Percentiles rank a stretch among this genome's conserved stretches.
Conservation (phyloP, 2,797 vertebrate genomes). For the Pachyuromys duprasi region DNA sequence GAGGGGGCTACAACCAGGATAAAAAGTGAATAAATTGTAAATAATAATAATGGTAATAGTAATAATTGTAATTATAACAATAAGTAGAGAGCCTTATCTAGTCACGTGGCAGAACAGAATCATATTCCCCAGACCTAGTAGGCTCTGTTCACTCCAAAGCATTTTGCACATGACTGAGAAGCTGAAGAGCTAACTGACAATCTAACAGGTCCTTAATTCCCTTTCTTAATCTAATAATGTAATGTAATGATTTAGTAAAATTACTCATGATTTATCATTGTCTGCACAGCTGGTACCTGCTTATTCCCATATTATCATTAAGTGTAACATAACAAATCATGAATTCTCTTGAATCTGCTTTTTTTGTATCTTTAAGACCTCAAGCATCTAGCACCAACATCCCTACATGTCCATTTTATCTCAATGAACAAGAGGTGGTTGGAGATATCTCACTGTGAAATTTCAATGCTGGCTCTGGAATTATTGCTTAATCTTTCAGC, state of each 20-base stretch:
- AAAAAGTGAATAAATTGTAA: no score
- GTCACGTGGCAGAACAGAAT: not conserved
- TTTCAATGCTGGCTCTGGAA: not conserved
- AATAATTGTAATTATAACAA: no score
- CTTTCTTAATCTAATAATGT: not conserved
- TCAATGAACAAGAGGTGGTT: not conserved
- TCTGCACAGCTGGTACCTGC: not conserved
- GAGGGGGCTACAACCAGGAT: no score
- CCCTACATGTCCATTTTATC: not conserved
- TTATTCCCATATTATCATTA: not conserved
- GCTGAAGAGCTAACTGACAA: not conserved
- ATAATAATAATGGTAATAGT: no score
- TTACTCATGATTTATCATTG: not conserved
- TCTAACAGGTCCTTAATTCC: not conserved
- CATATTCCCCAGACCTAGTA: accelerated
- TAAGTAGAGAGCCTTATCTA: no score
- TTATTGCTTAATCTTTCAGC: not conserved
- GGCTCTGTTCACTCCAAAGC: no score
- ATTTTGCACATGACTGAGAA: not conserved
- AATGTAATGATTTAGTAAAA: not conserved
- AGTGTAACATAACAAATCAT: not conserved
- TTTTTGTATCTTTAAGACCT: not conserved
- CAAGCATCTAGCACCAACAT: not conserved
- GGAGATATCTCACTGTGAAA: not conserved
- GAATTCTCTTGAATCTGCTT: not conserved